phyloP scores from a whole-genome alignment of 2,888 invertebrate species.

The Morinoia aosen region DNA sequence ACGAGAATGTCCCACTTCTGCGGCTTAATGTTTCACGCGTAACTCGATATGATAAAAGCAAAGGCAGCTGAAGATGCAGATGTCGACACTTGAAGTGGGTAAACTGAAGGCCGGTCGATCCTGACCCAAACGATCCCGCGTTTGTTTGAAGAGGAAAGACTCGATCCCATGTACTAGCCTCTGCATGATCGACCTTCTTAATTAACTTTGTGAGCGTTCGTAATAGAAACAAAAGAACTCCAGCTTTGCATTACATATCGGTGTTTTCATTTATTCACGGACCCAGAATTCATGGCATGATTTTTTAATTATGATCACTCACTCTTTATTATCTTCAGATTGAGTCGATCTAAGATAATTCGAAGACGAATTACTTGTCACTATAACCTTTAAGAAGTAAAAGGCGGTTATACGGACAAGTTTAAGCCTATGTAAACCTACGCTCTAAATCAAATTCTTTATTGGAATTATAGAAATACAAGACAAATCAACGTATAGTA shows the following conservation, averaged over 20 bases:
- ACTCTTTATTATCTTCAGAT: no score
- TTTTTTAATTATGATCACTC: neutral
- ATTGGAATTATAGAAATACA: no score
- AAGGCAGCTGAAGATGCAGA: constrained; percentile 49
- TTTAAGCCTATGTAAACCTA: no score
- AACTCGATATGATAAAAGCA: constrained; percentile 50
- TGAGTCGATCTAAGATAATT: no score
- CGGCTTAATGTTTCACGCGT: neutral
- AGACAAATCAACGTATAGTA: no score
- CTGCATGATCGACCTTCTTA: neutral
- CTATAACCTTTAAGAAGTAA: no score
- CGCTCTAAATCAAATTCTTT: no score
- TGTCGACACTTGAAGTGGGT: constrained; percentile 43
- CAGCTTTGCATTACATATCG: neutral
- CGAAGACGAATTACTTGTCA: no score
- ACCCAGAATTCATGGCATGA: neutral
- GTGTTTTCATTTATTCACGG: neutral
- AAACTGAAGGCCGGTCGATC: constrained; percentile 42
- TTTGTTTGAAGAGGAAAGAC: constrained; percentile 31
- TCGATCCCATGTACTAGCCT: neutral
- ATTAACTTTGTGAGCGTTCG: neutral
- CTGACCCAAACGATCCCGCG: constrained; percentile 30
- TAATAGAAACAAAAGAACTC: neutral
- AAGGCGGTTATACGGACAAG: no score
- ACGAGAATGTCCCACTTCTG: constrained; percentile 2